Evolutionary conservation across 2,888 invertebrate genomes (phyloP).

Genomic region (Ochropacha duplaris): DNA sequence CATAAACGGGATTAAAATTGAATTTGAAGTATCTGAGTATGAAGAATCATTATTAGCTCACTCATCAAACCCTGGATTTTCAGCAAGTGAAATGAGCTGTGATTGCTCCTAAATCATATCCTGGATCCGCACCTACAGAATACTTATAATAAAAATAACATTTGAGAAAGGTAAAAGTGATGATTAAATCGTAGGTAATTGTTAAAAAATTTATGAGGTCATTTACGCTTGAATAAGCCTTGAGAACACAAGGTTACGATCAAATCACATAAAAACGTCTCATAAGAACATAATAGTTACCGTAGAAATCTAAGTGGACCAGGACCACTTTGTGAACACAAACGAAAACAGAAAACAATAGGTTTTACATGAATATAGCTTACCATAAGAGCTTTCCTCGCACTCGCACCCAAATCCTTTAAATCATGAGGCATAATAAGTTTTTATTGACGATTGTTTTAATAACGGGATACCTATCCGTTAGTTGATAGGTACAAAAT

Average conservation of each 20-base stretch:
- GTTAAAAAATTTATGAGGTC: background rate
- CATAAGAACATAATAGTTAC: background rate
- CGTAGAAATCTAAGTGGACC: background rate
- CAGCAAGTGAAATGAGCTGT: no score
- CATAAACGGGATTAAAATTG: no score
- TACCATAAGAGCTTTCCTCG: slow-evolving; percentile 76
- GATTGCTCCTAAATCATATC: no score
- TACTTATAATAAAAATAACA: no score
- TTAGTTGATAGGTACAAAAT: background rate
- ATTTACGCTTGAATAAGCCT: background rate
- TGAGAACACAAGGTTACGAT: background rate
- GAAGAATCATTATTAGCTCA: no score
- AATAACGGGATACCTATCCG: slow-evolving; percentile 47
- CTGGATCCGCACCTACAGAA: no score
- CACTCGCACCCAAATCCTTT: slow-evolving; percentile 70
- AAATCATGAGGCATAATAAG: slow-evolving; percentile 78
- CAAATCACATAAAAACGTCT: background rate
- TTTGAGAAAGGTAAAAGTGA: background rate
- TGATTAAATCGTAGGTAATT: background rate
- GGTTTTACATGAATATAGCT: slow-evolving; percentile 23
- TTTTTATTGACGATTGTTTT: slow-evolving; percentile 33
- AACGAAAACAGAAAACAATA: background rate
- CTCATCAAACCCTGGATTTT: no score
- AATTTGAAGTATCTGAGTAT: no score
- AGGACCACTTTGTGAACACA: background rate